Evolutionary conservation across 2,888 invertebrate species (phyloP).

Genomic region (Copidosoma aretas): DNA sequence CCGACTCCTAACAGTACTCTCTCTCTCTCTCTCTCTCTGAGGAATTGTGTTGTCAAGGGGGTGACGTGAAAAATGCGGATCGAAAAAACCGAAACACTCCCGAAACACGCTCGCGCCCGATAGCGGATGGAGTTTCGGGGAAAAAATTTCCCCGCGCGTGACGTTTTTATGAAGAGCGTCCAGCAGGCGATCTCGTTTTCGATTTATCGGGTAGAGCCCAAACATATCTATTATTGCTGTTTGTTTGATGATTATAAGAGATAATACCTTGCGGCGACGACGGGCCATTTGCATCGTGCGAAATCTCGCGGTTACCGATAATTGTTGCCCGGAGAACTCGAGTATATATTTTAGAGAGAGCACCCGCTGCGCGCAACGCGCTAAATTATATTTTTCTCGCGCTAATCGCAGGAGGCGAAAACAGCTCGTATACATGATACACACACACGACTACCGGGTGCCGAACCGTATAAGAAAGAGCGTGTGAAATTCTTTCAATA

Average conservation of each 20-base stretch:
- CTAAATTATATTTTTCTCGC: background rate
- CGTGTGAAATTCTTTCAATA: conserved; percentile 2
- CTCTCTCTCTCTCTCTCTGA: too few species aligned
- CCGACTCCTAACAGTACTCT: conserved; percentile 32
- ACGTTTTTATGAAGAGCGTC: too few species aligned
- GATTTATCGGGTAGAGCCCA: too few species aligned
- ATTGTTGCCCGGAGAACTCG: background rate
- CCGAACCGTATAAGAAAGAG: background rate
- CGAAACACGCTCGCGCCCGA: background rate
- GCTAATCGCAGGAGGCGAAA: background rate
- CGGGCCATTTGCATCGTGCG: background rate
- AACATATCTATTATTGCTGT: background rate
- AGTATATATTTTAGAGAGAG: too few species aligned
- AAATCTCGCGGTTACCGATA: background rate
- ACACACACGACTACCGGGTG: too few species aligned
- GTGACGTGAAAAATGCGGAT: conserved; percentile 3
- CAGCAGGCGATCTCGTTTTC: too few species aligned
- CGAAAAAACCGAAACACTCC: conserved; percentile 10
- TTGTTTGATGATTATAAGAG: background rate
- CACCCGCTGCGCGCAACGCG: background rate
- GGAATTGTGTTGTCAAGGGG: conserved; percentile 32
- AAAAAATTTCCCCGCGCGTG: too few species aligned
- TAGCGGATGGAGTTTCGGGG: too few species aligned
- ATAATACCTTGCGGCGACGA: background rate
- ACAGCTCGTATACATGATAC: background rate